These are phyloP conservation scores for Cricetomys ansorgei DNA, from an alignment of 2,113 vertebrate genomes.

Conservation along the genomic window DNA sequence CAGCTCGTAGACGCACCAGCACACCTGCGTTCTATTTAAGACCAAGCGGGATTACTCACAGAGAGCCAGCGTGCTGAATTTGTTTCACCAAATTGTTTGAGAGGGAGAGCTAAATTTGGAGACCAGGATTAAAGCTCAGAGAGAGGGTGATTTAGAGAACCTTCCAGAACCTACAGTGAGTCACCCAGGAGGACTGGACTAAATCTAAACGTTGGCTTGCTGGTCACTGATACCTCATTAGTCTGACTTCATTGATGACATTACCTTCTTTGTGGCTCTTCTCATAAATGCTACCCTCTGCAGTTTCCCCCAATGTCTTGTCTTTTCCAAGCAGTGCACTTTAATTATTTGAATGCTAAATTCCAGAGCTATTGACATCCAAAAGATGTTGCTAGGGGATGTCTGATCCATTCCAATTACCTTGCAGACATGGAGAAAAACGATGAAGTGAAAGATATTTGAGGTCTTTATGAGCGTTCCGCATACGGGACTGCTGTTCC, in stretches of 20 bases:
- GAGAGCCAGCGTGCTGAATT: neutral
- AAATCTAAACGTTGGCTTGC: neutral
- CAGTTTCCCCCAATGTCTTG: slow-evolving; percentile 39
- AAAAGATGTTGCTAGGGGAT: slow-evolving; percentile 75
- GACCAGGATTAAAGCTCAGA: neutral
- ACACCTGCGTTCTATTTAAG: neutral
- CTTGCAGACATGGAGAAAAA: slow-evolving; percentile 21
- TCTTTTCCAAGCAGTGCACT: slow-evolving; percentile 48
- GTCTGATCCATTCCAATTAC: slow-evolving; percentile 29
- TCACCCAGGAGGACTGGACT: neutral
- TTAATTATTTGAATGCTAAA: slow-evolving; percentile 43
- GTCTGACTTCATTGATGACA: neutral
- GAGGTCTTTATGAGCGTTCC: neutral
- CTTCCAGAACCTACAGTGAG: neutral
- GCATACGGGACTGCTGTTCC: neutral
- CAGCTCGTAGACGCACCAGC: neutral
- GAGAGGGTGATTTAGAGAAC: neutral
- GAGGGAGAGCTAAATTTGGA: slow-evolving; percentile 3
- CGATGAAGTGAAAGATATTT: slow-evolving; percentile 63
- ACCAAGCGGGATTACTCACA: neutral
- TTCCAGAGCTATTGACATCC: slow-evolving; percentile 47
- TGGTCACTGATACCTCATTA: neutral
- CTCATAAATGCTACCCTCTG: slow-evolving; percentile 34
- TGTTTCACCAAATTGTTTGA: neutral
- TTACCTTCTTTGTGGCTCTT: slow-evolving; percentile 16